phyloP scores from a whole-genome alignment of 2,797 vertebrate genomes.

The Buphagus erythrorhynchus region DNA sequence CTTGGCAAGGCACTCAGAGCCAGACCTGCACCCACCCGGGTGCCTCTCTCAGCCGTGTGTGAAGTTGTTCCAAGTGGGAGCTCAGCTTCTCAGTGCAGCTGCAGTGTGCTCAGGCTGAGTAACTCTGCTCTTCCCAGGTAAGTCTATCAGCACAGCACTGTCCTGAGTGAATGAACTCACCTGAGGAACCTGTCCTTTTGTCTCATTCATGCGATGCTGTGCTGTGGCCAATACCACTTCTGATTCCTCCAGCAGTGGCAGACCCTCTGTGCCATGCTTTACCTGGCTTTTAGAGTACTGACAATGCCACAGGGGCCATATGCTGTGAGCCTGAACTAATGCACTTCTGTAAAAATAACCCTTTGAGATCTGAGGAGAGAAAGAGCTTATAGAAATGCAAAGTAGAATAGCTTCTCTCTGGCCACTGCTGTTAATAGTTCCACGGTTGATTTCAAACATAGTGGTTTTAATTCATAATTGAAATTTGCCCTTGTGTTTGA shows the following conservation, averaged over 20 bases:
- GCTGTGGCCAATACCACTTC: neutral
- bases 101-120: neutral
- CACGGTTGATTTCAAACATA: neutral
- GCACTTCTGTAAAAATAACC: neutral
- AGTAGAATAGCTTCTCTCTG: neutral
- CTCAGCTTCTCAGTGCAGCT: neutral
- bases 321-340: neutral
- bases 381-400: neutral
- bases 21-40: rapidly evolving
- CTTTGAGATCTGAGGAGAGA: neutral
- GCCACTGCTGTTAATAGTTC: neutral
- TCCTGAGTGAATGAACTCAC: neutral
- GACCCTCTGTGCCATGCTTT: neutral
- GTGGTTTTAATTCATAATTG: neutral
- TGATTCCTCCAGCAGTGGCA: neutral
- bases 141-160: neutral
- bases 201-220: neutral
- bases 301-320: neutral
- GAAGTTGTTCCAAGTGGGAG: neutral
- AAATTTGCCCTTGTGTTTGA: conserved; percentile 16
- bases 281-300: neutral
- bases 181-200: neutral
- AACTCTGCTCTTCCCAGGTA: neutral
- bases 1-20: neutral
- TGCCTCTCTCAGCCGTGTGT: rapidly evolving